A percentile compares a stretch with the other conserved stretches of the same genome.
phyloP scores from a whole-genome alignment of 2,888 invertebrate genomes.

The Notodonta dromedarius region DNA sequence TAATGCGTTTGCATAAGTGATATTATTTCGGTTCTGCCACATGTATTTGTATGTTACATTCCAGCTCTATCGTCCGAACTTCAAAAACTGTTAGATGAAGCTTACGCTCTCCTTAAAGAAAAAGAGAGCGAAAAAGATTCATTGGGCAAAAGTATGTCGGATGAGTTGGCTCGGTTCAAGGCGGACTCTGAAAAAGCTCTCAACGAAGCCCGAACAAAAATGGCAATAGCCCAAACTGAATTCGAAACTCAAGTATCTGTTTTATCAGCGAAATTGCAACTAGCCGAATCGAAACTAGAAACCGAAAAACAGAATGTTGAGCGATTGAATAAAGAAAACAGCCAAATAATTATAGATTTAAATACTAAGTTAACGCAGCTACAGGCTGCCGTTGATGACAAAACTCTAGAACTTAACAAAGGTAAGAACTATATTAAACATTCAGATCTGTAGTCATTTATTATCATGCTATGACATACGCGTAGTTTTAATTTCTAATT shows the following conservation, averaged over 20 bases:
- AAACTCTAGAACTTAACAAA: constrained; percentile 79
- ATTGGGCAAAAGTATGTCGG: constrained; percentile 78
- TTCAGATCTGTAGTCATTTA: not conserved
- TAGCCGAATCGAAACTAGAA: constrained; percentile 79
- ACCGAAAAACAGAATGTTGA: constrained; percentile 77
- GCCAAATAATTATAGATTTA: constrained; percentile 76
- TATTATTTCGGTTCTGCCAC: not conserved
- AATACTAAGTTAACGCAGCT: constrained; percentile 75
- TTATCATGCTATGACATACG: constrained; percentile 6
- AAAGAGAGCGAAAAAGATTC: constrained; percentile 81
- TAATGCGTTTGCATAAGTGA: too few relatives aligned
- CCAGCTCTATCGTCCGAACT: constrained; percentile 78
- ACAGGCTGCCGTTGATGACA: constrained; percentile 79
- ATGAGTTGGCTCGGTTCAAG: constrained; percentile 72
- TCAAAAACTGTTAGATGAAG: constrained; percentile 79
- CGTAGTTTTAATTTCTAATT: not conserved
- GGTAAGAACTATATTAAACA: constrained; percentile 52
- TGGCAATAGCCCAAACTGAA: constrained; percentile 86
- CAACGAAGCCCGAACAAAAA: constrained; percentile 85
- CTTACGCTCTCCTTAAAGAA: constrained; percentile 78
- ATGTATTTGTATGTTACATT: constrained; percentile 30
- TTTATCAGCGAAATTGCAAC: constrained; percentile 79
- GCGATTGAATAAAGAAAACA: constrained; percentile 75
- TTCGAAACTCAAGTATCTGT: constrained; percentile 85
- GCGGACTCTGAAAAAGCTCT: constrained; percentile 80